Percentiles rank a stretch among this genome's conserved stretches.
Conservation (phyloP, 35 echinoderm and acorn worm species). For the Ptychodera flava region DNA sequence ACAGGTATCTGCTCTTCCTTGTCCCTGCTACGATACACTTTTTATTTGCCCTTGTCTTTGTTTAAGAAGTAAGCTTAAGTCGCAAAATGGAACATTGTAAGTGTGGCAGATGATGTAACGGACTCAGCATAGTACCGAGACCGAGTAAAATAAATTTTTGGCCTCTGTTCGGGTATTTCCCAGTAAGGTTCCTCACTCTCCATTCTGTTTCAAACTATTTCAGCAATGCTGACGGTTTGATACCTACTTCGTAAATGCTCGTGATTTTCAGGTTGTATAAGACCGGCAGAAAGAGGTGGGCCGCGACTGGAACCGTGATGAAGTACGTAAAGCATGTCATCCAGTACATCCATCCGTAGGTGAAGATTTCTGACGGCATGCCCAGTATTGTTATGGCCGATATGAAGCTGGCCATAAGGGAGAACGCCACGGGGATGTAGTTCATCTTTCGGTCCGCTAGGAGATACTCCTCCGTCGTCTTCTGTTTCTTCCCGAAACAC, state of each 20-base stretch:
- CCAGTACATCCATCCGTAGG: conserved; percentile 57
- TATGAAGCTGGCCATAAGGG: conserved; percentile 50
- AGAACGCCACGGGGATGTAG: conserved; percentile 57
- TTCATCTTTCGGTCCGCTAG: conserved; percentile 54
- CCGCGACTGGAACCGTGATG: conserved; percentile 38
- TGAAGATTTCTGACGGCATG: conserved; percentile 53
- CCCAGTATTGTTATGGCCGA: conserved; percentile 62
- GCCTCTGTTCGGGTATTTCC: too few species aligned
- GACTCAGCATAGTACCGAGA: too few species aligned
- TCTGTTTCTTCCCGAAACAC: conserved; percentile 44
- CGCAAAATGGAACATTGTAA: too few species aligned
- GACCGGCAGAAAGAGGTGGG: conserved; percentile 31
- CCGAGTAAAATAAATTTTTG: too few species aligned
- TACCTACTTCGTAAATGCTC: conserved; percentile 22
- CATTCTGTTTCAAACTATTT: too few species aligned
- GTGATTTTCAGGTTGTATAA: conserved; percentile 21
- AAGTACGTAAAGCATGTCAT: conserved; percentile 42
- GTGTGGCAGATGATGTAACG: too few species aligned
- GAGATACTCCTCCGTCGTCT: conserved; percentile 58
- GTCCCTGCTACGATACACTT: too few species aligned
- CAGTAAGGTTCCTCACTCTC: too few species aligned
- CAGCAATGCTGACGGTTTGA: too few species aligned
- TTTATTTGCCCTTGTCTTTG: too few species aligned
- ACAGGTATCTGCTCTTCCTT: too few species aligned
- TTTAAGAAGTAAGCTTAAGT: too few species aligned